Evolutionary conservation across 2,113 vertebrate genomes (phyloP).

Genomic region (Elgaria multicarinata): DNA sequence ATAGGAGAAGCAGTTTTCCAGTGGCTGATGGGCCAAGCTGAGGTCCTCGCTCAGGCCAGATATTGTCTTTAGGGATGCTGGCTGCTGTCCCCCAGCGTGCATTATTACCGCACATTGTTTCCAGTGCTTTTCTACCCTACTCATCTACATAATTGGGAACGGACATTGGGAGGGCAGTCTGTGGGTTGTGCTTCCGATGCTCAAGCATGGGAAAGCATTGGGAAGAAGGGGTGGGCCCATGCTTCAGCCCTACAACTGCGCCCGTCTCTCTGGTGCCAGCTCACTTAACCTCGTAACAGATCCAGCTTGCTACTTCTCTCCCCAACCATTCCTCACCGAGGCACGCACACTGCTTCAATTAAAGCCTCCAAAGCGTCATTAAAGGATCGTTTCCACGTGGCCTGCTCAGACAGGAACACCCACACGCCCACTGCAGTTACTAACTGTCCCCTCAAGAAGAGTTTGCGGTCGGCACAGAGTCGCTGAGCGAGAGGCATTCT

Average conservation of each 20-base stretch:
- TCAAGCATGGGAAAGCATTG: not conserved
- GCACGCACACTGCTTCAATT: not conserved
- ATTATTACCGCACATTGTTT: not conserved
- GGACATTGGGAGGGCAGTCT: not conserved
- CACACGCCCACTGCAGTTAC: not conserved
- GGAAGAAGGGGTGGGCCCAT: not conserved
- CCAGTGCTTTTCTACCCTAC: not conserved
- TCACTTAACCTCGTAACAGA: not conserved
- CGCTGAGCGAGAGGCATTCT: not conserved
- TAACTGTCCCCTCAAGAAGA: not conserved
- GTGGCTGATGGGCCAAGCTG: too few relatives aligned
- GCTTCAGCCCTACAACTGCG: not conserved
- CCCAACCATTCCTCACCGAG: not conserved
- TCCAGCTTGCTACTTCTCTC: accelerated
- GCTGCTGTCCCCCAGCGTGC: not conserved
- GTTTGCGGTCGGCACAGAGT: not conserved
- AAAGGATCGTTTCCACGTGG: not conserved
- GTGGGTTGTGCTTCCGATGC: not conserved
- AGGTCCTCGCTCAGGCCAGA: not conserved
- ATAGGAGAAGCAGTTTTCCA: not conserved
- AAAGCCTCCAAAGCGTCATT: not conserved
- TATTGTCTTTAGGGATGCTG: not conserved
- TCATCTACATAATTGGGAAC: not conserved
- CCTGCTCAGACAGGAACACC: not conserved
- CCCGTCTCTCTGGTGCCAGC: not conserved